Conservation (phyloP, 2,888 invertebrate species). For the Nemotelus nigrinus region DNA sequence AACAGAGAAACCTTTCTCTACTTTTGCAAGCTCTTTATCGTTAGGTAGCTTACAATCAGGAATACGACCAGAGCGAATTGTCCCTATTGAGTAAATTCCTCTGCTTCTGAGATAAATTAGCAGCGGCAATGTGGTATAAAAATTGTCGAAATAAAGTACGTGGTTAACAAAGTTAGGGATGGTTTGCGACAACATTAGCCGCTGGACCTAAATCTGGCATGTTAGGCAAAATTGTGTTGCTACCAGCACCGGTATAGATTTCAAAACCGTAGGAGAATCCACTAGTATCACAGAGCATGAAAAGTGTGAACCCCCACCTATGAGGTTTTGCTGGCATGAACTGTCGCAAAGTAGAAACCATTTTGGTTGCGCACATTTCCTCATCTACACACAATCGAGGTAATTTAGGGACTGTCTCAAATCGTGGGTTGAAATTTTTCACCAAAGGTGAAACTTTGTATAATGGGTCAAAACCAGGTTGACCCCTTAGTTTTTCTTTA, state of each 20-base stretch:
- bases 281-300: background rate
- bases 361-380: slow-evolving; percentile 9
- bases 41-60: slow-evolving; percentile 41
- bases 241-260: slow-evolving; percentile 3
- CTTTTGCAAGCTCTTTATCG: slow-evolving; percentile 6
- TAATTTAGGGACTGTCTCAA: slow-evolving; percentile 4
- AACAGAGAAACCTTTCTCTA: slow-evolving; percentile 9
- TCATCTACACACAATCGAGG: slow-evolving; percentile 17
- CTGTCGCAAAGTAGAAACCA: slow-evolving; percentile 12
- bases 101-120: slow-evolving; percentile 25
- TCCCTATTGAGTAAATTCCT: slow-evolving; percentile 44
- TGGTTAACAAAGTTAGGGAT: slow-evolving; percentile 14
- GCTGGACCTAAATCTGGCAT: slow-evolving; percentile 51
- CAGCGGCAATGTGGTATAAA: slow-evolving; percentile 44
- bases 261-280: background rate
- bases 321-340: background rate
- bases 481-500: background rate
- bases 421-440: slow-evolving; percentile 14
- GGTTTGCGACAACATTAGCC: slow-evolving; percentile 50
- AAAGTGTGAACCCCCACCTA: background rate
- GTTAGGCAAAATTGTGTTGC: slow-evolving; percentile 36
- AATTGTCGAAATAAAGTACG: slow-evolving; percentile 39
- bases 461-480: slow-evolving; percentile 10
- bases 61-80: slow-evolving; percentile 15
- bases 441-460: slow-evolving; percentile 5